Evolutionary conservation across 2,113 vertebrate genomes (phyloP), one percentile per base, ranked within the genome.

Genomic region (Nothocercus julius): DNA sequence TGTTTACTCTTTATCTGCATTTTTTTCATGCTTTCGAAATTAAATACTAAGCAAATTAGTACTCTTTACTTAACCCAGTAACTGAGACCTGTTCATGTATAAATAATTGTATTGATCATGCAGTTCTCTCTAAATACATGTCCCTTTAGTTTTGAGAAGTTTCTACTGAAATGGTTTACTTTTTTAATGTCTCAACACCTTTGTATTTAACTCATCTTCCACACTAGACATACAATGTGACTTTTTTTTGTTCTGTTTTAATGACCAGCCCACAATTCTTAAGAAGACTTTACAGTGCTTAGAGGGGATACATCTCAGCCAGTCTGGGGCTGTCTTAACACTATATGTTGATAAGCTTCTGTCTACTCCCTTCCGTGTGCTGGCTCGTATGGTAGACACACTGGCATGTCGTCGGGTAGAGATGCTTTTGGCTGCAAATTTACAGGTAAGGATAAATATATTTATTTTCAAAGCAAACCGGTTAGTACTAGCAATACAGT

Each of bases 261-360:
- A 13, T 16, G 14, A 62, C 24, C 59, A 99, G 99, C 99, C 99
- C 42, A 98, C 98, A 49, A 98, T 98, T 79, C 97, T 99, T 89
- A 99, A 99, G 98, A 99, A 99, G 86, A 99, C 99, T 0, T 96
- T 99, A 7, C 99, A 99, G 97, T 99, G 99, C 96, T 90, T 99
- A 94, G 99, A 99, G 85, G 99, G 99, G n/a, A 99, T 99, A 92
- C 99, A 99, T 87, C 98, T 99, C 51, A 99, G 99, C 97, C 99
- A 99, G 97, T 99, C 99, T 0, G 99, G 99, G 4, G 99, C 99
- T 1, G 98, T 99, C 95, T 93, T 99, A 40, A 98, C 98, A 2
- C 95, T 99, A 2, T 99, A 99, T 2, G 98, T 99, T 96, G 99
- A 99, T 97, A 99, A 99, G 97, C 98, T 99, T 19, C 96, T 99